Evolutionary conservation across 2,888 invertebrate genomes (phyloP), one percentile per base, ranked within the genome.

Genomic region (Netelia inedita): DNA sequence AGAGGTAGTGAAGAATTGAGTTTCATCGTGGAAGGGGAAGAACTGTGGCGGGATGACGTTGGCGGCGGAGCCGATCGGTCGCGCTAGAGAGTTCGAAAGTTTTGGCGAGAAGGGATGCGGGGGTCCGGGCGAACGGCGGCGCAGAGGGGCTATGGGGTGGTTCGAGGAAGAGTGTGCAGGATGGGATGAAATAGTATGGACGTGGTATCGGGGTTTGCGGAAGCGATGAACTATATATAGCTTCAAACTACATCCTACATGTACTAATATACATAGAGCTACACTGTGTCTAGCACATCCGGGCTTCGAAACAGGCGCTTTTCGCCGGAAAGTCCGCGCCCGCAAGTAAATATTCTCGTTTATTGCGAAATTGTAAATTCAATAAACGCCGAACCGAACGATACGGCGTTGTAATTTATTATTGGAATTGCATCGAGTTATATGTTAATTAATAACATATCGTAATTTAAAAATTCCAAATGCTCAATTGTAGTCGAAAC

Each of bases 311-410:
- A 19, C 73, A 9, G 75, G 71, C 71, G 71, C 72, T 71, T 72
- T 72, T 66, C 75, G 63, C 83, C 65, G 79, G 83, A 63, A 83
- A 82, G 71, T 53, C 43, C 79, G 59, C 50, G 65, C 75, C 50
- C 35, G 68, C 59, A 41, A 61, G 76, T 59, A 79, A 80, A 82
- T 82, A 82, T 73, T 11, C 59, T 72, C 68, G 83, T 69, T 80
- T 78, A 85, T 87, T 85, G 79, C 81, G 85, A 86, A 81, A 85
- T 86, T 86, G 79, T 85, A 86, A 79, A 86, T 86, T 88, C 76
- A 88, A 88, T 86, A 75, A 50, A 46, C 57, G 23, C 35, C 53
- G 65, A 59, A 35, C 35, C 35, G 57, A 53, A 14, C 68, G 16
- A 68, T 68, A 68, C 68, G n/a, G 41, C 28, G 68, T 21, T 21